Conservation (phyloP, 2,113 vertebrate species). For the Oreochromis aureus region DNA sequence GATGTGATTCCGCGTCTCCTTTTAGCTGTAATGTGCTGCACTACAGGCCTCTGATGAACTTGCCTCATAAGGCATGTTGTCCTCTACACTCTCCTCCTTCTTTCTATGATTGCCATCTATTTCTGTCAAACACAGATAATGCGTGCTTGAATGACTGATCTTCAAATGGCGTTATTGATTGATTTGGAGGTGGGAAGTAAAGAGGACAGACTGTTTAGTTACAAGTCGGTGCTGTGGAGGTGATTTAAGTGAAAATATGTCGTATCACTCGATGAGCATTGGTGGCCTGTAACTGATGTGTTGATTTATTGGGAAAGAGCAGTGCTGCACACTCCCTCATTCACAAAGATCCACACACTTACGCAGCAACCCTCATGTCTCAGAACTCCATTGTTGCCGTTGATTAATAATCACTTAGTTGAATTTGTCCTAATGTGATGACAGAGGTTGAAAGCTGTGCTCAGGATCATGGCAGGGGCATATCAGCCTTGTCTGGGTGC, state of each 20-base stretch:
- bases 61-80: neutral
- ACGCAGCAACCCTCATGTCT: neutral
- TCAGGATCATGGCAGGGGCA: conserved; percentile 1
- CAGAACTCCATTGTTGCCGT: neutral
- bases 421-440: conserved; percentile 54
- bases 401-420: conserved; percentile 49
- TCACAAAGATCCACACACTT: neutral
- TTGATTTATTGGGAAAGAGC: neutral
- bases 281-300: neutral
- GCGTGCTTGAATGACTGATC: neutral
- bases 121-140: neutral
- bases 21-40: conserved; percentile 25
- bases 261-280: neutral
- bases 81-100: neutral
- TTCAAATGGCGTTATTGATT: neutral
- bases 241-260: neutral
- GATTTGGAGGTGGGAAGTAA: neutral
- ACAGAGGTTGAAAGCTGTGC: conserved; percentile 34
- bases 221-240: neutral
- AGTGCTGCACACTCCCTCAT: neutral
- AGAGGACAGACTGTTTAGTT: neutral
- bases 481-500: conserved; percentile 27
- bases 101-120: neutral
- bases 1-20: conserved; percentile 44
- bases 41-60: conserved; percentile 22